A percentile compares a stretch with the other conserved stretches of the same genome.
Evolutionary conservation across 2,888 invertebrate genomes (phyloP).

Genomic region (Aproaerema taeniolella): DNA sequence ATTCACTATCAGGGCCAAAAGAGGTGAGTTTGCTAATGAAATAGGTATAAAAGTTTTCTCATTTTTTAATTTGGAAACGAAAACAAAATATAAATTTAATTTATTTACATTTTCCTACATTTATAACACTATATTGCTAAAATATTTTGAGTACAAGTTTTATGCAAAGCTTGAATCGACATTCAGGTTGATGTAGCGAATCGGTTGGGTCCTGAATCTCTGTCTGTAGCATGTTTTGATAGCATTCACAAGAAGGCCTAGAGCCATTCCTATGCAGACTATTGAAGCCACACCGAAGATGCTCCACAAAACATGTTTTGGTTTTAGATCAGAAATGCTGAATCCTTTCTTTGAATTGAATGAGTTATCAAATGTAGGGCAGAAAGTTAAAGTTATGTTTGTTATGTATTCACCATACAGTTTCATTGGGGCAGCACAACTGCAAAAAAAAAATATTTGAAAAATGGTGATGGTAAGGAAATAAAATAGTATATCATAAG

Average conservation of each 20-base stretch:
- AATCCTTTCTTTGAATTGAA: slow-evolving; percentile 40
- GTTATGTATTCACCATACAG: slow-evolving; percentile 57
- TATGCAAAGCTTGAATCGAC: slow-evolving; percentile 54
- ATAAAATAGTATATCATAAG: not conserved
- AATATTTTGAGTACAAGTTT: slow-evolving; percentile 17
- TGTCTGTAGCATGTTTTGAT: slow-evolving; percentile 51
- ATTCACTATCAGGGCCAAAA: slow-evolving; percentile 79
- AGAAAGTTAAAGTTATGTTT: slow-evolving; percentile 55
- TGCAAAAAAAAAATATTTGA: slow-evolving; percentile 33
- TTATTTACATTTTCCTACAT: slow-evolving; percentile 2
- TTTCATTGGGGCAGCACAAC: slow-evolving; percentile 66
- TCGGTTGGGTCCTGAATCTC: slow-evolving; percentile 50
- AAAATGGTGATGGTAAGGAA: not conserved
- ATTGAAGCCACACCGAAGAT: slow-evolving; percentile 59
- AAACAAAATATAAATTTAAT: slow-evolving; percentile 1
- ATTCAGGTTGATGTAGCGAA: slow-evolving; percentile 57
- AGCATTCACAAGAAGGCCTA: slow-evolving; percentile 55
- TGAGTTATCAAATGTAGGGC: slow-evolving; percentile 56
- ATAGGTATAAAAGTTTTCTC: slow-evolving; percentile 15
- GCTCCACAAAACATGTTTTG: slow-evolving; percentile 64
- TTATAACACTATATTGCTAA: not conserved
- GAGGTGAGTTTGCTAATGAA: slow-evolving; percentile 80
- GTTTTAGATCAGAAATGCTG: slow-evolving; percentile 46
- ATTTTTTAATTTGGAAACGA: not conserved
- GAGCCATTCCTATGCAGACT: slow-evolving; percentile 53